phyloP scores from a whole-genome alignment of 2,888 invertebrate species.

The Agrilus mali region DNA sequence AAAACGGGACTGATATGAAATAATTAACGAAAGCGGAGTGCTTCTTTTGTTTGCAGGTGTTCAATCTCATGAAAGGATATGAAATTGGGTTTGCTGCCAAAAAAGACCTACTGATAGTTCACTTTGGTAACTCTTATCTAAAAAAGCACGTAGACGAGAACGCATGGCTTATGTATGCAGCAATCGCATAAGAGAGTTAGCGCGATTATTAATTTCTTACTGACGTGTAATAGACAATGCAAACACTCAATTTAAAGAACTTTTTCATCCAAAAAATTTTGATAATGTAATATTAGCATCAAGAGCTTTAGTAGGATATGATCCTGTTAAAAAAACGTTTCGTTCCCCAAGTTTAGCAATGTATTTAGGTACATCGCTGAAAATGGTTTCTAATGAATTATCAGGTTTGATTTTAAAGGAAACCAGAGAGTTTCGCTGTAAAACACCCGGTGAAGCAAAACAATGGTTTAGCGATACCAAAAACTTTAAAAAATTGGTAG shows the following conservation, averaged over 20 bases:
- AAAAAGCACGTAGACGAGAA: conserved; percentile 14
- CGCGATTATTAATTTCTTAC: conserved; percentile 6
- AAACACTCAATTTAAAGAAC: conserved; percentile 10
- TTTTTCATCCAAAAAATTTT: conserved; percentile 15
- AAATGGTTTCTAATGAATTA: conserved; percentile 6
- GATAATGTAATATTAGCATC: conserved; percentile 8
- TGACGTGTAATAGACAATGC: conserved; percentile 7
- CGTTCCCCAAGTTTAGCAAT: conserved; percentile 8
- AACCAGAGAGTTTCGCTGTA: conserved; percentile 4
- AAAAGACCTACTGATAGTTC: conserved; percentile 2
- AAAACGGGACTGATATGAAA: too few species aligned
- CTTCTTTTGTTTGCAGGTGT: too few species aligned
- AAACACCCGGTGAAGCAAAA: neutral
- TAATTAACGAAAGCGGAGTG: too few species aligned
- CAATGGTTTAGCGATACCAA: conserved; percentile 3
- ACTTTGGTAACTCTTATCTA: neutral
- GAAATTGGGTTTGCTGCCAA: too few species aligned
- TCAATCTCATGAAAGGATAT: too few species aligned
- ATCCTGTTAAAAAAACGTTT: conserved; percentile 11
- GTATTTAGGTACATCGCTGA: conserved; percentile 9
- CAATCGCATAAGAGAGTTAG: conserved; percentile 9
- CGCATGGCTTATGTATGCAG: conserved; percentile 8
- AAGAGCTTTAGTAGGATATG: conserved; percentile 9
- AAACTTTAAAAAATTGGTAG: conserved; percentile 7
- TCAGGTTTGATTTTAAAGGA: conserved; percentile 7